Percentiles rank a stretch among this genome's conserved stretches.
These are phyloP conservation scores for Hypselothyrea guttata DNA, from an alignment of 2,888 invertebrate species.

Conservation along the genomic window DNA sequence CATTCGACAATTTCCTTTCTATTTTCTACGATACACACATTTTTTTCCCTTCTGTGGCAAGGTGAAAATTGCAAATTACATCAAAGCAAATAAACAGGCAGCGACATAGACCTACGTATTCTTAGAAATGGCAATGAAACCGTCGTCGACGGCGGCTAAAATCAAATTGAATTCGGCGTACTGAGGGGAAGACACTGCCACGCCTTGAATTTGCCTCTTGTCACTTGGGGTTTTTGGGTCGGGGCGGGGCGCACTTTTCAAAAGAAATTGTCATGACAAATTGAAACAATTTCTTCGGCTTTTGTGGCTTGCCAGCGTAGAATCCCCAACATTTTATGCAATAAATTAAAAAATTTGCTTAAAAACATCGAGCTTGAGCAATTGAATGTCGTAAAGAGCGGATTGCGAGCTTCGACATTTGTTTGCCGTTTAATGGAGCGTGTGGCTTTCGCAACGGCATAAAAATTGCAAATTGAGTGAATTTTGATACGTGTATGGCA, in stretches of 20 bases:
- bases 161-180: conserved; percentile 77
- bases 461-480: conserved; percentile 64
- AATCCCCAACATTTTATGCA: conserved; percentile 67
- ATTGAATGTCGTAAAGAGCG: not conserved
- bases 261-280: conserved; percentile 75
- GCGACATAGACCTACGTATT: conserved; percentile 56
- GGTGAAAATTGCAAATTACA: conserved; percentile 78
- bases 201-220: conserved; percentile 1
- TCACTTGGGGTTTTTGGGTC: not conserved
- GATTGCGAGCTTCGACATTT: conserved; percentile 44
- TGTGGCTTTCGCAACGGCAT: conserved; percentile 37
- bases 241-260: conserved; percentile 54
- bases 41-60: conserved; percentile 35
- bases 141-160: conserved; percentile 57
- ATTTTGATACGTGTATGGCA: conserved; percentile 47
- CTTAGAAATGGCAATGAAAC: conserved; percentile 49
- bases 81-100: conserved; percentile 67
- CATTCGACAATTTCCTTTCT: conserved; percentile 68
- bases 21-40: conserved; percentile 2
- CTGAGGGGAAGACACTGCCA: conserved; percentile 24
- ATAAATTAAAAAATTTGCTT: conserved; percentile 73
- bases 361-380: conserved; percentile 35
- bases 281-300: conserved; percentile 76
- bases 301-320: conserved; percentile 63
- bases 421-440: conserved; percentile 71